Conservation (phyloP, 2,888 invertebrate species). For the Sinhomidia bicolor region DNA sequence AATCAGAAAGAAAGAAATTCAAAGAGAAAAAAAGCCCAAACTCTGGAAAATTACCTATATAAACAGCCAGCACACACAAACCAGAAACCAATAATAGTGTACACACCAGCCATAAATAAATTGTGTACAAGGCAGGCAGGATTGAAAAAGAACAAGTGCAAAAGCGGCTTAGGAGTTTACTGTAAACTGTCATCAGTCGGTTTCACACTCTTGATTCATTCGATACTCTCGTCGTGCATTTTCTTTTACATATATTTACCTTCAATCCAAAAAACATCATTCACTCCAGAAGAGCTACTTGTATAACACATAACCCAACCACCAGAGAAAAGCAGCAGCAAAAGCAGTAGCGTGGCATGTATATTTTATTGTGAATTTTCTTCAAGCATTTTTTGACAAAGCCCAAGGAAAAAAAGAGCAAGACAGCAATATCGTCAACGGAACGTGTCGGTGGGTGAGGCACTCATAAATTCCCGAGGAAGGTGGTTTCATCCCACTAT, state of each 20-base stretch:
- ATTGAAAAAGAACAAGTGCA: neutral
- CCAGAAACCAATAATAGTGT: neutral
- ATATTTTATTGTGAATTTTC: neutral
- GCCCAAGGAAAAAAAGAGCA: neutral
- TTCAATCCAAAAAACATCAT: constrained; percentile 2
- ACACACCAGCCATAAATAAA: neutral
- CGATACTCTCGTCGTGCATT: constrained; percentile 21
- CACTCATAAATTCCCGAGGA: constrained; percentile 56
- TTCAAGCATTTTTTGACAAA: neutral
- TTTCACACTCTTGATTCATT: constrained; percentile 43
- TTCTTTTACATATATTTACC: neutral
- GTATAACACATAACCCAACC: too few relatives aligned
- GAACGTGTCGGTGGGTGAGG: constrained; percentile 60
- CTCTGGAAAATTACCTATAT: constrained; percentile 6
- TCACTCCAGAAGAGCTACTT: too few relatives aligned
- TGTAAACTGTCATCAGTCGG: constrained; percentile 56
- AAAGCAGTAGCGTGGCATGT: neutral
- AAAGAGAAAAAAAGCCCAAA: neutral
- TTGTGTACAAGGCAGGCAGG: neutral
- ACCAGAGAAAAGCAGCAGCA: neutral
- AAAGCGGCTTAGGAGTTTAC: constrained; percentile 44
- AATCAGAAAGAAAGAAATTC: constrained; percentile 34
- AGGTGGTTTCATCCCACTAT: constrained; percentile 60
- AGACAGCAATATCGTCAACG: constrained; percentile 11
- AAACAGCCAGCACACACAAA: neutral